These are phyloP conservation scores for Eumeta japonica DNA, from an alignment of 1,140 invertebrate genomes.

Conservation along the genomic window DNA sequence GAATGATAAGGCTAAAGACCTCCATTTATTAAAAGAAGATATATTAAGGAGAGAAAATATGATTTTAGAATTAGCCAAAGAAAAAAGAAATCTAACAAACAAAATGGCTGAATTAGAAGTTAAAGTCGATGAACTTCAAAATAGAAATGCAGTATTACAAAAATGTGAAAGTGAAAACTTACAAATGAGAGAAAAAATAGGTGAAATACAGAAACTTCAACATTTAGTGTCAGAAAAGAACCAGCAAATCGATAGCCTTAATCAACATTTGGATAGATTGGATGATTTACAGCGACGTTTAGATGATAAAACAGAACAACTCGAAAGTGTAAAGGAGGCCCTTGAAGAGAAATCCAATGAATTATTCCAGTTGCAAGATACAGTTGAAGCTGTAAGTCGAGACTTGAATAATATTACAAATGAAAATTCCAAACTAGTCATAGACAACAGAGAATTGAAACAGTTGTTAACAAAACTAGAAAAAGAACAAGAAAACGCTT, in stretches of 20 bases:
- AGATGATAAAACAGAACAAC: slow-evolving; percentile 47
- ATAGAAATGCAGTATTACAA: slow-evolving; percentile 27
- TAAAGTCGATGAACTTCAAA: slow-evolving; percentile 41
- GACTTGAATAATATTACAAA: slow-evolving; percentile 45
- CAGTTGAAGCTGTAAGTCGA: slow-evolving; percentile 37
- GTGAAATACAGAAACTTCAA: slow-evolving; percentile 42
- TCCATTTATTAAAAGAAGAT: slow-evolving; percentile 60
- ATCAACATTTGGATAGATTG: slow-evolving; percentile 50
- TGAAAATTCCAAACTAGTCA: slow-evolving; percentile 37
- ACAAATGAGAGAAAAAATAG: slow-evolving; percentile 39
- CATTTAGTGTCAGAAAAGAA: slow-evolving; percentile 53
- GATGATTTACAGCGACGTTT: slow-evolving; percentile 49
- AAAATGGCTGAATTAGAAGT: slow-evolving; percentile 45
- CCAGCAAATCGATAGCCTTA: slow-evolving; percentile 54
- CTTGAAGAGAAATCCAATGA: slow-evolving; percentile 44
- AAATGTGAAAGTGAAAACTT: slow-evolving; percentile 40
- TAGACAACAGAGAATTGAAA: slow-evolving; percentile 42
- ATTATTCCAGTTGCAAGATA: slow-evolving; percentile 38
- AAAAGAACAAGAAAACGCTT: slow-evolving; percentile 54
- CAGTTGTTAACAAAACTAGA: slow-evolving; percentile 42
- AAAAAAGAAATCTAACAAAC: slow-evolving; percentile 56
- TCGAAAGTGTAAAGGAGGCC: slow-evolving; percentile 39
- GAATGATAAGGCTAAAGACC: slow-evolving; percentile 58
- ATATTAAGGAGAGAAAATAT: slow-evolving; percentile 62
- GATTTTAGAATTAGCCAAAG: slow-evolving; percentile 59